These are phyloP conservation scores for Mythimna lalbum DNA, from an alignment of 2,888 invertebrate species.

Conservation along the genomic window DNA sequence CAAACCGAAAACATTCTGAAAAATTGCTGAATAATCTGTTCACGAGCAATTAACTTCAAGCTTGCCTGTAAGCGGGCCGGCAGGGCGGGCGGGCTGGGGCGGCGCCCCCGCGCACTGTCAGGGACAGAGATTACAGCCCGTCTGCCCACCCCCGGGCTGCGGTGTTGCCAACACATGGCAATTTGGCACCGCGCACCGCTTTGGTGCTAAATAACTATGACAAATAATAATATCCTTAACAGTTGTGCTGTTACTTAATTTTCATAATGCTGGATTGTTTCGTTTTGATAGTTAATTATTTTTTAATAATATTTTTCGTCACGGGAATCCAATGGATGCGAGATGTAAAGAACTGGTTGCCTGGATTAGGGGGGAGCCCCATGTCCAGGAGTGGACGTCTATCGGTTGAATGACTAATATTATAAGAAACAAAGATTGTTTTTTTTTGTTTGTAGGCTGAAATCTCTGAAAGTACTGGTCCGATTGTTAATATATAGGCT, in stretches of 20 bases:
- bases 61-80: constrained; percentile 48
- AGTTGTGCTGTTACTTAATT: constrained; percentile 49
- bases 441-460: too few relatives aligned
- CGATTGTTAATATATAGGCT: too few relatives aligned
- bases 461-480: too few relatives aligned
- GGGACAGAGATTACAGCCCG: constrained; percentile 60
- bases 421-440: too few relatives aligned
- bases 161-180: constrained; percentile 64
- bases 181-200: constrained; percentile 62
- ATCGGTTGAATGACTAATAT: too few relatives aligned
- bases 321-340: not conserved
- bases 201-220: constrained; percentile 57
- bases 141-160: constrained; percentile 31
- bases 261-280: constrained; percentile 44
- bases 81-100: constrained; percentile 43
- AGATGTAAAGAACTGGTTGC: too few relatives aligned
- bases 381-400: too few relatives aligned
- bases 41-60: constrained; percentile 65
- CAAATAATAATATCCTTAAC: constrained; percentile 64
- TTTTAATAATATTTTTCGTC: not conserved
- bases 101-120: constrained; percentile 60
- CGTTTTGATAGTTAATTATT: constrained; percentile 17
- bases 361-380: too few relatives aligned
- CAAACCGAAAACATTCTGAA: constrained; percentile 53
- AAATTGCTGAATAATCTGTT: constrained; percentile 67